phyloP scores from a whole-genome alignment of 2,888 invertebrate genomes.

The Phaonia tiefii region DNA sequence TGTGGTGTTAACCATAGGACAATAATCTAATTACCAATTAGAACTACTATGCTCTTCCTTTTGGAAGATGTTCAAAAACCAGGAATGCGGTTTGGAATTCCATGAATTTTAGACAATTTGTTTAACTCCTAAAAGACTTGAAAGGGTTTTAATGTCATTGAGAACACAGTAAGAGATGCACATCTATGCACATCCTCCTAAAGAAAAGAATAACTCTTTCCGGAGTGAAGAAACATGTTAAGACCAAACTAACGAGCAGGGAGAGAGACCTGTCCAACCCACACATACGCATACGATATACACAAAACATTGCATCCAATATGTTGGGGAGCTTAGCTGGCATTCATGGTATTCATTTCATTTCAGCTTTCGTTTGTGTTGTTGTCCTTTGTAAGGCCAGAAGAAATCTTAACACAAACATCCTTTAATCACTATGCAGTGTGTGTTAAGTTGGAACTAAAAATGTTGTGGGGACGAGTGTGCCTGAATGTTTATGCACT shows the following conservation, averaged over 20 bases:
- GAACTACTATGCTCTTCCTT: no score
- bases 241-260: background rate
- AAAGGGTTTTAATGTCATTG: background rate
- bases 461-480: background rate
- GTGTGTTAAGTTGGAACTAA: constrained; percentile 6
- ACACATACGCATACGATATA: background rate
- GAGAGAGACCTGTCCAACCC: no score
- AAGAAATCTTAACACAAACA: constrained; percentile 28
- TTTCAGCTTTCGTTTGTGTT: background rate
- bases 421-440: constrained; percentile 24
- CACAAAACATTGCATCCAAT: constrained; percentile 4
- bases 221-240: background rate
- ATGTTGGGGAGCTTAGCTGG: background rate
- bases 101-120: background rate
- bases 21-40: constrained; percentile 31
- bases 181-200: background rate
- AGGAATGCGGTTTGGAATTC: background rate
- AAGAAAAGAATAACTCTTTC: background rate
- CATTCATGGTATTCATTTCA: background rate
- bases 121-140: constrained; percentile 1
- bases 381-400: constrained; percentile 4
- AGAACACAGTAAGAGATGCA: background rate
- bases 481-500: background rate
- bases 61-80: background rate
- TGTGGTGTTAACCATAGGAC: constrained; percentile 4